Base-by-base conservation (phyloP, 2,113 vertebrate species). In the Datnioides undecimradiatus region DNA sequence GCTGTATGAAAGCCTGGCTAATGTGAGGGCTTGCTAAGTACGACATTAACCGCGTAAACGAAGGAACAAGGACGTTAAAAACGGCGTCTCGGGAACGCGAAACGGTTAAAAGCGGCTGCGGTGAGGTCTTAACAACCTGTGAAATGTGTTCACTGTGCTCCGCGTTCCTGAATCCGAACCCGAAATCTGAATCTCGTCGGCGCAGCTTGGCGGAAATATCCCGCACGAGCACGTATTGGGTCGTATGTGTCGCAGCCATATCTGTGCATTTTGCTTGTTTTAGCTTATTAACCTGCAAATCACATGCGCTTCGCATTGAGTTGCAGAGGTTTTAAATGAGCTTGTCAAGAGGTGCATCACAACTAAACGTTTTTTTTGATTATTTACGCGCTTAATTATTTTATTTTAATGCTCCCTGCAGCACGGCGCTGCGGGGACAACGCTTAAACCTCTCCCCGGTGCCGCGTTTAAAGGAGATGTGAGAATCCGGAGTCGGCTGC, bases 271-370 rank as follows among this genome's bases (percentile, higher is more conserved):
- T 5, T 57, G 16, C 27, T 34, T 36, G 25, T 55, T 46, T 45
- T 54, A 48, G 33, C n/a, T 12, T 38, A 54, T 62, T 59, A 67
- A 70, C 23, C 23, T 52, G 10, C 54, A 66, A 75, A 54, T 52
- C 38, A 7, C 33, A 55, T 21, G 23, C 36, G n/a, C 10, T 6
- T 72, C 41, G 38, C 14, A 51, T 43, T 40, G 40, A 41, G 33
- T 12, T 9, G 29, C 27, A 5, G 45, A 6, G 17, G 9, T n/a
- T 27, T 36, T 13, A 34, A 25, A 41, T 70, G 49, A n/a, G 12
- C 9, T 58, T 29, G 10, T 58, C 16, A 13, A 48, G 29, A 31
- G 62, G 6, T 9, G 7, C 13, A 33, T 49, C 33, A 27, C 6
- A 38, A 59, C 33, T 10, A 31, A 8, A n/a, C n/a, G 14, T 6